Evolutionary conservation across 2,113 vertebrate species (phyloP).

Genomic region (Leucopsar rothschildi): DNA sequence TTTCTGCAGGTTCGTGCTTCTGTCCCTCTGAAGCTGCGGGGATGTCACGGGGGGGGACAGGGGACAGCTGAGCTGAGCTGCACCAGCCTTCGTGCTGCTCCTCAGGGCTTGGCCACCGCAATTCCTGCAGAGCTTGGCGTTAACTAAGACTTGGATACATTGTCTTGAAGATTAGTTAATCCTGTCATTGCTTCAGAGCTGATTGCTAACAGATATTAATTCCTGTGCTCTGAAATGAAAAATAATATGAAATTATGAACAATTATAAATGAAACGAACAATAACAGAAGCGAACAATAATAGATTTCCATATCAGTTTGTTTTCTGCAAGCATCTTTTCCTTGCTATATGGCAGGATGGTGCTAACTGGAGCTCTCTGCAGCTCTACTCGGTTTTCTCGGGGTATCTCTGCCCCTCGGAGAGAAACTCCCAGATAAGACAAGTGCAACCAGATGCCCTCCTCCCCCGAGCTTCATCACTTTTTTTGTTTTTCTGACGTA

Average conservation of each 20-base stretch:
- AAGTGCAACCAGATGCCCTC: no score
- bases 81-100: neutral
- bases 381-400: neutral
- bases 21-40: neutral
- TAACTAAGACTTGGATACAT: neutral
- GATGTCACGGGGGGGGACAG: neutral
- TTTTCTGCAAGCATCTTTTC: neutral
- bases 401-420: no score
- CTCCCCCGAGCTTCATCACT: no score
- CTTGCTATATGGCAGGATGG: neutral
- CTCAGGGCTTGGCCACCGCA: fast-evolving
- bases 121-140: neutral
- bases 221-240: neutral
- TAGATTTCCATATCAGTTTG: neutral
- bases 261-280: neutral
- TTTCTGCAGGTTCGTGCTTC: neutral
- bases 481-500: no score
- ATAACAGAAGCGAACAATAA: neutral
- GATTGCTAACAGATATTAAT: neutral
- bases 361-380: neutral
- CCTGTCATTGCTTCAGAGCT: neutral
- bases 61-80: neutral
- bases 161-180: neutral
- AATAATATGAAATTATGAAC: neutral
- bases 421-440: no score